A percentile compares a stretch with the other conserved stretches of the same genome.
Evolutionary conservation across 2,888 invertebrate species (phyloP).

Genomic region (Hypsopygia costalis): DNA sequence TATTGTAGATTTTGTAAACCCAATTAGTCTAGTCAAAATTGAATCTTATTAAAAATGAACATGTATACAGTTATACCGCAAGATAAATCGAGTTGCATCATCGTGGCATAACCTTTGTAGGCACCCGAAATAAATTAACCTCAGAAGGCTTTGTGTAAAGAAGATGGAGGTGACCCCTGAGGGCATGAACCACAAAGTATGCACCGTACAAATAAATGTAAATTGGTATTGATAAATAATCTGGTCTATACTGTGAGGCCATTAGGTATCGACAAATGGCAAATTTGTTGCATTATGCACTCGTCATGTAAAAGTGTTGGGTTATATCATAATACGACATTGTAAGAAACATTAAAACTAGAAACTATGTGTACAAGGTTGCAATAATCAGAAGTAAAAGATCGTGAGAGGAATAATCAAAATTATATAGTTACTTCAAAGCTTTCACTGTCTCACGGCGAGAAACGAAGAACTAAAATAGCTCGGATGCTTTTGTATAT

Average conservation of each 20-base stretch:
- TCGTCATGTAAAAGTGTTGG: too few relatives aligned
- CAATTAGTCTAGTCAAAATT: background rate
- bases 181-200: slow-evolving; percentile 6
- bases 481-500: slow-evolving; percentile 19
- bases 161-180: slow-evolving; percentile 16
- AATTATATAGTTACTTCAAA: slow-evolving; percentile 37
- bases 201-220: slow-evolving; percentile 10
- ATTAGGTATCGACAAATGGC: background rate
- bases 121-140: slow-evolving; percentile 21
- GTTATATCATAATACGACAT: too few relatives aligned
- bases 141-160: slow-evolving; percentile 14
- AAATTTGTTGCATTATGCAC: too few relatives aligned
- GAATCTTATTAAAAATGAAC: background rate
- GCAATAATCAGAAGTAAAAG: slow-evolving; percentile 35
- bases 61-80: slow-evolving; percentile 4
- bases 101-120: slow-evolving; percentile 18
- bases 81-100: slow-evolving; percentile 20
- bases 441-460: slow-evolving; percentile 65
- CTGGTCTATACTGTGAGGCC: slow-evolving; percentile 6
- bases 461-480: slow-evolving; percentile 22
- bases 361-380: slow-evolving; percentile 32
- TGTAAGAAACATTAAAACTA: slow-evolving; percentile 12
- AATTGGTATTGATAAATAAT: slow-evolving; percentile 13
- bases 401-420: slow-evolving; percentile 59
- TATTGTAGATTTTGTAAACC: too few relatives aligned